Percentiles rank a stretch among this genome's conserved stretches.
These are phyloP conservation scores for Amitus sp. DNA, from an alignment of 2,888 invertebrate genomes.

Conservation along the genomic window DNA sequence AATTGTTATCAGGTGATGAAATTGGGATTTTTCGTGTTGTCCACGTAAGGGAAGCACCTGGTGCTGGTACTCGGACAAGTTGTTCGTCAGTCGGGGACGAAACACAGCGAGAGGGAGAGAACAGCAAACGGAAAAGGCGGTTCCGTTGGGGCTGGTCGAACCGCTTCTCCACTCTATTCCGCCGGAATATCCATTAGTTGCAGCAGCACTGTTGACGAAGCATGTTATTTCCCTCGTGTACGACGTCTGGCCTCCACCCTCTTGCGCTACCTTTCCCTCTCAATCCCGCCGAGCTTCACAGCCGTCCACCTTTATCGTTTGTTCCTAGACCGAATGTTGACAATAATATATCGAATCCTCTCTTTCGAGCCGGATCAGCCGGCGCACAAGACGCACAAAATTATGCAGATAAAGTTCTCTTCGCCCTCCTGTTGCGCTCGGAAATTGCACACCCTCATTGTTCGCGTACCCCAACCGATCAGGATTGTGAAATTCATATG, in stretches of 20 bases:
- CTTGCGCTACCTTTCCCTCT: constrained; percentile 31
- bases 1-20: too few species aligned
- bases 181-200: constrained; percentile 65
- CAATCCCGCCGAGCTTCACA: constrained; percentile 33
- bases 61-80: constrained; percentile 16
- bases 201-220: constrained; percentile 65
- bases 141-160: constrained; percentile 48
- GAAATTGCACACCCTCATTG: too few species aligned
- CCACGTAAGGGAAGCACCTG: constrained; percentile 3
- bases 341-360: constrained; percentile 34
- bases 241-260: constrained; percentile 52
- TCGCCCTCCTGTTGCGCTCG: too few species aligned
- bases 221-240: constrained; percentile 66
- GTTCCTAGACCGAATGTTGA: constrained; percentile 40
- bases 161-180: constrained; percentile 59
- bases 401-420: neutral
- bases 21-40: neutral
- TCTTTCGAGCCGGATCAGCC: neutral
- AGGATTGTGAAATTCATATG: too few species aligned
- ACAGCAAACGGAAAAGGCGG: constrained; percentile 17
- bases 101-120: neutral
- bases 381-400: neutral
- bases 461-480: too few species aligned
- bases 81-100: constrained; percentile 8
- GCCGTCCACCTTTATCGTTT: constrained; percentile 44